Base-by-base conservation (phyloP, 2,888 invertebrate genomes). In the Archips xylosteana region DNA sequence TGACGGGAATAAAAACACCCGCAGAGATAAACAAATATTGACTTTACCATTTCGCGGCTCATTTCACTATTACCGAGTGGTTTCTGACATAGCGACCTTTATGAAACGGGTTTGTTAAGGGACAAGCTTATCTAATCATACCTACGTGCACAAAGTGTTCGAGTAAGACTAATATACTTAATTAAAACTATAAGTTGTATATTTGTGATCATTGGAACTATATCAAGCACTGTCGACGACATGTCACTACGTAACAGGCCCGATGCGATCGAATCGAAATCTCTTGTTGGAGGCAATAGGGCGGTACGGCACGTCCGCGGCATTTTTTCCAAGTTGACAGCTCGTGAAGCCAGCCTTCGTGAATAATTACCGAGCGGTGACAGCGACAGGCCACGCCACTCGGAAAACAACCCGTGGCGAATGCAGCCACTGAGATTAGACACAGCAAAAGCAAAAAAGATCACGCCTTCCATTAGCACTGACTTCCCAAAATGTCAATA, bases 341-440 rank as follows among this genome's bases (percentile, higher is more conserved):
- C 77, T 80, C 83, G 84, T 79, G 81, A 81, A 79, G 83, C 82
- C 85, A 85, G 83, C 83, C 86, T 84, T 92, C 91, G 91, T 92
- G 89, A 92, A 93, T 92, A 93, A 92, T 93, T 92, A 90, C 86
- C 80, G 82, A 81, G 81, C 87, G 85, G 88, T 91, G 94, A 94
- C 93, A 92, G 89, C 85, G 83, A 92, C 93, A 92, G 84, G 92
- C 85, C 87, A 87, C 83, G 87, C 83, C 89, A 89, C 89, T 89
- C 85, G 84, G 83, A 84, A 85, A 89, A 91, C 89, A 90, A 88
- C 83, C 91, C 91, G 87, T 89, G 80, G 85, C 90, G 85, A 92
- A 90, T 90, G 89, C 91, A 88, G 78, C 85, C 82, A 80, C 84
- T 85, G 87, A 89, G 91, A 92, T 92, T 92, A 92, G 92, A 89